A percentile compares a stretch with the other conserved stretches of the same genome.
Conservation (phyloP, 2,113 vertebrate genomes). For the Oxygymnocypris stewartii region DNA sequence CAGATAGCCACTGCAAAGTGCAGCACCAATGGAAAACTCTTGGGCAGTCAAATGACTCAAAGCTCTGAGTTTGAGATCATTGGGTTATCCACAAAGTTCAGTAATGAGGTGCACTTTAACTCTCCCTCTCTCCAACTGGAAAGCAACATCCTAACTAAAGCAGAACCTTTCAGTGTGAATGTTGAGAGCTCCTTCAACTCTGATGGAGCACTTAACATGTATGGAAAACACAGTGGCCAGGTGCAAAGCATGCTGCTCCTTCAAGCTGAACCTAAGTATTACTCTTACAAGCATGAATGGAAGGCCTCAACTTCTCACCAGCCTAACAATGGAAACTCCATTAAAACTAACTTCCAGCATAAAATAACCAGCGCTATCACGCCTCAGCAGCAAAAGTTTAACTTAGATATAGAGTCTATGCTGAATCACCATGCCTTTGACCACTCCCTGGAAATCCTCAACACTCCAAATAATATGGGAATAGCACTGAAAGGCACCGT, state of each 20-base stretch:
- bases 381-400: slow-evolving; percentile 79
- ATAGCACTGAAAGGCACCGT: slow-evolving; percentile 76
- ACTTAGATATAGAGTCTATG: slow-evolving; percentile 83
- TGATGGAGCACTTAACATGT: slow-evolving; percentile 75
- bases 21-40: slow-evolving; percentile 75
- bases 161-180: slow-evolving; percentile 80
- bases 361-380: slow-evolving; percentile 77
- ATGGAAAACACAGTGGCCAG: slow-evolving; percentile 82
- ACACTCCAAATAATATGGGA: slow-evolving; percentile 77
- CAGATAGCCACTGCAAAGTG: slow-evolving; percentile 78
- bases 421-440: slow-evolving; percentile 81
- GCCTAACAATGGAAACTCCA: slow-evolving; percentile 60
- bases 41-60: slow-evolving; percentile 76
- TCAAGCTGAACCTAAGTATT: slow-evolving; percentile 83
- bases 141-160: slow-evolving; percentile 73
- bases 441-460: slow-evolving; percentile 80
- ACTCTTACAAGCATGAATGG: slow-evolving; percentile 83
- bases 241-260: slow-evolving; percentile 84
- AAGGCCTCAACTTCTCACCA: slow-evolving; percentile 76
- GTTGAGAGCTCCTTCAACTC: slow-evolving; percentile 77
- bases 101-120: slow-evolving; percentile 74
- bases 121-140: slow-evolving; percentile 80
- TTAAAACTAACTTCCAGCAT: slow-evolving; percentile 76
- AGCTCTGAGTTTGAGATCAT: slow-evolving; percentile 78
- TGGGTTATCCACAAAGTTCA: slow-evolving; percentile 80